Conservation (phyloP, 2,888 invertebrate species). For the Rapana venosa region DNA sequence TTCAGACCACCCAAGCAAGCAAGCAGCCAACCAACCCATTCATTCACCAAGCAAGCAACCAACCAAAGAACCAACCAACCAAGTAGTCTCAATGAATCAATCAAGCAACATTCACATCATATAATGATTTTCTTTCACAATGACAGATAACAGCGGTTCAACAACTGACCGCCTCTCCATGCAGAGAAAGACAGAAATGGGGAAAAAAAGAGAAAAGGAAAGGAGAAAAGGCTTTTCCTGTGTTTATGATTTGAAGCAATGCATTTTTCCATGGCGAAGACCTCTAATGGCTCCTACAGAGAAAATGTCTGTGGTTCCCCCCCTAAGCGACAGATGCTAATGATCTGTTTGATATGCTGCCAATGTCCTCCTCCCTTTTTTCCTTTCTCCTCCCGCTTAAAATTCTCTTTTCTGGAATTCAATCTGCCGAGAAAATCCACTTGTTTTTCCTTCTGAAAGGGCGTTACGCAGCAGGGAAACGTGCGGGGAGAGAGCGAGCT, state of each 20-base stretch:
- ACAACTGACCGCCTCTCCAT: neutral
- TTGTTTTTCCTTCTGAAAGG: too few relatives aligned
- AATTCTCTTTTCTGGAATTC: neutral
- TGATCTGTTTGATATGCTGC: conserved; percentile 16
- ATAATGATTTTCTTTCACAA: neutral
- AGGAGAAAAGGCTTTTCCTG: neutral
- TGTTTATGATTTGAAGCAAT: neutral
- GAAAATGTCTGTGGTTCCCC: neutral
- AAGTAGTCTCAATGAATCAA: too few relatives aligned
- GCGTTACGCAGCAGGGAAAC: too few relatives aligned
- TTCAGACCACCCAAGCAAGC: too few relatives aligned
- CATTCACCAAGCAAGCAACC: too few relatives aligned
- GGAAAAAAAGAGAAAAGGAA: too few relatives aligned
- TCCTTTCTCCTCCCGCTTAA: neutral
- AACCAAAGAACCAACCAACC: too few relatives aligned
- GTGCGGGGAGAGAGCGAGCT: too few relatives aligned
- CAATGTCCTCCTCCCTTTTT: neutral
- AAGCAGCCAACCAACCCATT: too few relatives aligned
- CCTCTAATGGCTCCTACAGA: neutral
- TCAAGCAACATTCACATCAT: neutral
- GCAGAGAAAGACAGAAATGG: neutral
- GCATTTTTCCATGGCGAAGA: neutral
- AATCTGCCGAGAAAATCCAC: neutral
- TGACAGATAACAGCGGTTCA: neutral
- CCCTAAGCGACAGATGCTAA: neutral